Evolutionary conservation across 2,888 invertebrate species (phyloP), one percentile per base, ranked within the genome.

Genomic region (Laothoe populi): DNA sequence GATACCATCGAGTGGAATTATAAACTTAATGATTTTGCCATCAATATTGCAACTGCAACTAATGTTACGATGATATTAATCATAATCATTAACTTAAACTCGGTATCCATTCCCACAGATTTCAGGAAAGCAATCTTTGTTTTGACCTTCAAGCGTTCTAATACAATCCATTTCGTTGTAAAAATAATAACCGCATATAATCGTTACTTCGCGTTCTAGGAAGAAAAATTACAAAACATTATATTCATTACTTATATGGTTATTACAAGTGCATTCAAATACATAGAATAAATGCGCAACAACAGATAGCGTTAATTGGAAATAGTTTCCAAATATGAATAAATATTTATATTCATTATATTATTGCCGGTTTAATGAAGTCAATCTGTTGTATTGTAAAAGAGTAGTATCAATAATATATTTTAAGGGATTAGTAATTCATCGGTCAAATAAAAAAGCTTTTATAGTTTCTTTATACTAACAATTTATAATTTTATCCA

Each of bases 1-100:
- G 63, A 63, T 62, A 62, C 60, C 57, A 62, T 64, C 44, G 66
- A 59, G 64, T 38, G 26, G 49, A 49, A 26, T 5, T 31, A 49
- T 53, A 35, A 53, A 19, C 53, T 53, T 35, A 19, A 53, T 53
- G 35, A 31, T 19, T 53, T 53, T 53, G 35, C 31, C 19, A 53
- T 4, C 53, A 53, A 53, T 53, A 53, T 19, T 53, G 35, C 35
- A 53, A 53, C 19, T 53, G 53, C 35, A 35, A 31, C 49, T 53
- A 31, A 53, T 53, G 53, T 35, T 19, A 53, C n/a, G 53, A 35
- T 35, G 35, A 31, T 19, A 35, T 53, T 53, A 35, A 53, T 53
- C 53, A 53, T 31, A 53, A 19, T 35, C 53, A 53, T 53, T 53
- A 35, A 31, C 31, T 49, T 31, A 31, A 49, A 31, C 31, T 31